These are phyloP conservation scores for Phengaris alcon DNA, from an alignment of 2,888 invertebrate genomes.

Conservation along the genomic window DNA sequence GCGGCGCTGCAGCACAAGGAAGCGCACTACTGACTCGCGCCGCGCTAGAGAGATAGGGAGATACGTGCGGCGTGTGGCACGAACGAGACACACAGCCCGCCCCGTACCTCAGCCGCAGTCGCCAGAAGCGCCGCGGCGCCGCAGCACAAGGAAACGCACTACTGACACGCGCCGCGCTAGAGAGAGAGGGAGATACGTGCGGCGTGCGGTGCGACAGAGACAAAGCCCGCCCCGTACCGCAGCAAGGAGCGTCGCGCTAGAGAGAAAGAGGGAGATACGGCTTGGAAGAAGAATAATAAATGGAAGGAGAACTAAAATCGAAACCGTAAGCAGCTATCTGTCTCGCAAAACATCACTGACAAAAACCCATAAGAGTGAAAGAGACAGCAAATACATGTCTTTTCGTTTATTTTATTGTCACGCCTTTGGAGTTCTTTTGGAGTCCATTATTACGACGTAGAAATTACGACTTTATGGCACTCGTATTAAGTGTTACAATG, in stretches of 20 bases:
- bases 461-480: too few species aligned
- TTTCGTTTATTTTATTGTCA: too few species aligned
- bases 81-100: conserved; percentile 45
- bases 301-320: too few species aligned
- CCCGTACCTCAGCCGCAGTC: not conserved
- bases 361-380: not conserved
- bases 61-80: not conserved
- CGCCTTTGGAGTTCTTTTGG: too few species aligned
- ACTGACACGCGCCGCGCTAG: not conserved
- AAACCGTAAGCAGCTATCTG: too few species aligned
- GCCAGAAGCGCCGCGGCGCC: not conserved
- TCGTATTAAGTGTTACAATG: too few species aligned
- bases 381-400: not conserved
- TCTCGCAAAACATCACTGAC: too few species aligned
- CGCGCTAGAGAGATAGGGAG: not conserved
- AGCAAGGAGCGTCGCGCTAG: not conserved
- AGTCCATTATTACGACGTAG: too few species aligned
- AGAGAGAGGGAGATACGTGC: too few species aligned
- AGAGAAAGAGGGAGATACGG: not conserved
- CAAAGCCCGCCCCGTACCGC: too few species aligned
- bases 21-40: not conserved
- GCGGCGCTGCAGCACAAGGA: not conserved
- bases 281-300: not conserved
- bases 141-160: not conserved
- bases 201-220: too few species aligned